Base-by-base conservation (phyloP, 2,888 invertebrate species). In the Crematogaster levior region DNA sequence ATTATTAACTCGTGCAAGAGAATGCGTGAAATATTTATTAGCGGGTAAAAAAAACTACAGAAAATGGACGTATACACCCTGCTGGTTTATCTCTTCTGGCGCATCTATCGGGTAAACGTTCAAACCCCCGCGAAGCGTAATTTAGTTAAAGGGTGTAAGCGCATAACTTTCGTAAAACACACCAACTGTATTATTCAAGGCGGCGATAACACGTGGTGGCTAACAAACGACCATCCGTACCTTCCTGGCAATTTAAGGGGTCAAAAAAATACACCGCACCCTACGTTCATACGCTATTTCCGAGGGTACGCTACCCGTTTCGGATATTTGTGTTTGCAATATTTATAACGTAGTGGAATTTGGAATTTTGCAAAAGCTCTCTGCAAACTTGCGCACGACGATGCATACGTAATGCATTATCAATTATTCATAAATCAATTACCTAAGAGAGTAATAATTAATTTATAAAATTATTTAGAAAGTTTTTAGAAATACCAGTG, bases 171-270 rank as follows among this genome's bases (percentile, higher is more conserved):
- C 80, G 73, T 74, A 60, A 83, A 58, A 63, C 56, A 48, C 46
- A 81, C 58, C 58, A 53, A 51, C 81, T 88, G 65, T 88, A 88
- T 88, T 88, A 88, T 88, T 88, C 88, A 88, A 79, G 66, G 40
- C 48, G 75, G 77, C 72, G 82, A 84, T 58, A 68, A 48, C 68
- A 60, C 85, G 82, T 82, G 83, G 85, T 72, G 70, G 85, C 70
- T 86, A 70, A 84, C 68, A 81, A 86, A 84, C 79, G 66, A 80
- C 72, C 82, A 60, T 72, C 58, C 80, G 82, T 81, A 75, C 79
- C 85, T 83, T 87, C 68, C 65, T 89, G 77, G 61, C 86, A 87
- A 88, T 88, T 88, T 85, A 88, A 88, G 77, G 87, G 88, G 87
- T 89, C 80, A 88, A 85, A 74, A 85, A 87, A 85, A 89, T 87